Conservation (phyloP, 2,113 vertebrate genomes). For the Actenoides lindsayi region DNA sequence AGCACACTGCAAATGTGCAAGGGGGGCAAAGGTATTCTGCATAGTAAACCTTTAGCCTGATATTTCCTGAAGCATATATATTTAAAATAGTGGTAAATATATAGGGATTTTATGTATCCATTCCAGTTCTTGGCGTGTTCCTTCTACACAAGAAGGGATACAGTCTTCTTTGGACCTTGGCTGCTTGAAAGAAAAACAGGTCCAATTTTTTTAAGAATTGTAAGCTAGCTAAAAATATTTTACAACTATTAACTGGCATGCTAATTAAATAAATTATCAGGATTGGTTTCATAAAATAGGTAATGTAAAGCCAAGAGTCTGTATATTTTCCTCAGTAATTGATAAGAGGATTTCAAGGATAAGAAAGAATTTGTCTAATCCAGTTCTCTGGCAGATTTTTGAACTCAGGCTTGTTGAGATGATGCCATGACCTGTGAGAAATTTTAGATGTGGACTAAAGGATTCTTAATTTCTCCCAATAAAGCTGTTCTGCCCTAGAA, state of each 20-base stretch:
- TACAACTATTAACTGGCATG: not conserved
- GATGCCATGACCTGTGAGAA: not conserved
- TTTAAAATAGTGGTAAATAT: not conserved
- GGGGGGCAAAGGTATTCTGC: not conserved
- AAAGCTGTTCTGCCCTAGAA: not conserved
- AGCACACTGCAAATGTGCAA: not conserved
- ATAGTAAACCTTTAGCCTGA: not conserved
- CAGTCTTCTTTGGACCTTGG: not conserved
- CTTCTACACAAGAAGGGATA: not conserved
- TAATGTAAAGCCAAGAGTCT: not conserved
- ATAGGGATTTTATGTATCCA: fast-evolving
- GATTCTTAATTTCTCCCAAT: fast-evolving
- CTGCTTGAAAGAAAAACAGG: not conserved
- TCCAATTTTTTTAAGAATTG: not conserved
- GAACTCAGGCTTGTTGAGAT: not conserved
- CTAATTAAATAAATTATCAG: not conserved
- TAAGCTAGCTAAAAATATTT: not conserved
- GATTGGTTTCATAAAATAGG: not conserved
- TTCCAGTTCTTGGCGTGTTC: not conserved
- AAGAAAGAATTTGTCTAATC: not conserved
- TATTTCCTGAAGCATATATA: not conserved
- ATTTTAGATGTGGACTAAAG: not conserved
- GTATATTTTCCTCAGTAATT: not conserved
- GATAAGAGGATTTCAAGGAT: not conserved
- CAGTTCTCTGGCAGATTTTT: not conserved